Evolutionary conservation across 2,797 vertebrate species (phyloP).

Genomic region (Gila robusta): DNA sequence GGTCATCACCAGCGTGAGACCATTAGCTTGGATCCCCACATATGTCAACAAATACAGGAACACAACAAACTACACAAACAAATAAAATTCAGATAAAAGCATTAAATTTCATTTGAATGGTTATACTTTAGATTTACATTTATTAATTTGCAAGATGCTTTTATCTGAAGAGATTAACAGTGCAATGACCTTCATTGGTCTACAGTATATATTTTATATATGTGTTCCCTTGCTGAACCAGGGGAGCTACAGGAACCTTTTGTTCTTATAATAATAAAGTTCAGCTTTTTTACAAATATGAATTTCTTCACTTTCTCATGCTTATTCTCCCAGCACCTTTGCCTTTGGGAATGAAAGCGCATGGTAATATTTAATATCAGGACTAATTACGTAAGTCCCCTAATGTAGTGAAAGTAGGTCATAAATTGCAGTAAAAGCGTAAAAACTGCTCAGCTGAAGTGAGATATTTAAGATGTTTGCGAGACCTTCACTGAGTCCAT

Average conservation of each 20-base stretch:
- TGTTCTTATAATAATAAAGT: background rate
- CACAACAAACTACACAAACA: conserved; percentile 80
- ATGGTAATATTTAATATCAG: conserved; percentile 20
- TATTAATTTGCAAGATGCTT: background rate
- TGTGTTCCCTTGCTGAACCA: background rate
- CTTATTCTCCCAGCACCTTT: conserved; percentile 14
- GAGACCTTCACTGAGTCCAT: conserved; percentile 89
- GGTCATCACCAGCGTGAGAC: conserved; percentile 88
- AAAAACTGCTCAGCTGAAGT: conserved; percentile 13
- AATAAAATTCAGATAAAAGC: conserved; percentile 25
- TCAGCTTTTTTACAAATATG: background rate
- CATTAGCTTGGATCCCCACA: conserved; percentile 85
- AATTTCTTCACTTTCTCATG: background rate
- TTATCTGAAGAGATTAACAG: background rate
- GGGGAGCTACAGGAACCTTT: background rate
- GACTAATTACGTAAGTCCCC: conserved; percentile 37
- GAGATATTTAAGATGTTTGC: conserved; percentile 27
- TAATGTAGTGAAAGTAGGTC: conserved; percentile 41
- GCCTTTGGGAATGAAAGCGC: conserved; percentile 33
- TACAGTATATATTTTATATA: background rate
- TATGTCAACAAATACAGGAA: conserved; percentile 90
- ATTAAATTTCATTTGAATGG: background rate
- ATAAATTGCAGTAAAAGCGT: conserved; percentile 32
- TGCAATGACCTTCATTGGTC: background rate
- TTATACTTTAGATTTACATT: background rate